Evolutionary conservation across 2,797 vertebrate species (phyloP), one percentile per base, ranked within the genome.

Genomic region (Poeciliopsis presidionis): DNA sequence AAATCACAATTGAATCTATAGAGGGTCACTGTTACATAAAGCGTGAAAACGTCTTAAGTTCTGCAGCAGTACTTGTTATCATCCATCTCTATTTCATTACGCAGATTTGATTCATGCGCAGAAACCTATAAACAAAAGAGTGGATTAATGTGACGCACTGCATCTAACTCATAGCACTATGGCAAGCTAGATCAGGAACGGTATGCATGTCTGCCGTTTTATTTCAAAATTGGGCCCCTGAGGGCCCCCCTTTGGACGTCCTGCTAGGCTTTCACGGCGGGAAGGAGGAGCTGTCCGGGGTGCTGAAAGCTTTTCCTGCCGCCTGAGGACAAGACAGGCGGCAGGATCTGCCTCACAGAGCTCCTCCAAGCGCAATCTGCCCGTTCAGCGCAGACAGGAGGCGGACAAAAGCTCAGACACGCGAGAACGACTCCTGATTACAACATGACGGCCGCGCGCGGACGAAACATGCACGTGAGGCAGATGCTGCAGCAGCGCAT

Each of bases 211-310:
- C 57, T 0, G 14, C 57, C 18, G 28, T 61, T 61, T 61, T 33
- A 61, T 8, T 61, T 11, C 7, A 18, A 18, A 33, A 33, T 1
- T 33, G 14, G 63, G 20, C 18, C 63, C 39, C 36, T 25, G 36
- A 12, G 36, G 11, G 18, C 63, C 63, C 36, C 8, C 0, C 4
- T n/a, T 6, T 53, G 20, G 16, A 28, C 13, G 51, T 45, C 67
- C 7, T 11, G 45, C 63, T 75, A 46, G 43, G 78, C 3, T 70
- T 30, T 12, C 25, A 45, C 7, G 25, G 43, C 13, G 76, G n/a
- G 73, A 13, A 33, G 1, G n/a, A 57, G 77, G 90, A 91, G 87
- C 91, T 93, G 87, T 90, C 92, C 83, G 13, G 36, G 82, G 89
- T 92, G 81, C 91, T 92, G 90, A 89, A 30, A 87, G 4, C 36